These are phyloP conservation scores for Xenopus petersii DNA, from an alignment of 2,797 vertebrate species.

Conservation along the genomic window DNA sequence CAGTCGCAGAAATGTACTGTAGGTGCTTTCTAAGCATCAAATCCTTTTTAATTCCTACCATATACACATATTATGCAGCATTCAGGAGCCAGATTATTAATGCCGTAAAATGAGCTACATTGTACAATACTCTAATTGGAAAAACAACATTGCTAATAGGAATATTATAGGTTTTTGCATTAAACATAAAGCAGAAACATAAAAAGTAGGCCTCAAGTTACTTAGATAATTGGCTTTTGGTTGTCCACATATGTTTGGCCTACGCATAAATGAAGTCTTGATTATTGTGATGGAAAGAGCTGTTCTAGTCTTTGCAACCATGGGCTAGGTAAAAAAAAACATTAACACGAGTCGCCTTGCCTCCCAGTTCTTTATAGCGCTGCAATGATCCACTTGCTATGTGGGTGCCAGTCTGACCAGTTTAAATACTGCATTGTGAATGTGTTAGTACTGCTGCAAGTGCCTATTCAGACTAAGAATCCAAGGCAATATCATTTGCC, in stretches of 20 bases:
- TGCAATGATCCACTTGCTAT: neutral
- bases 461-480: too few species aligned
- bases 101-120: neutral
- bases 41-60: slow-evolving; percentile 34
- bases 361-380: neutral
- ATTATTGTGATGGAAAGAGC: neutral
- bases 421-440: neutral
- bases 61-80: slow-evolving; percentile 32
- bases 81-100: slow-evolving; percentile 12
- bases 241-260: slow-evolving; percentile 4
- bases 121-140: slow-evolving; percentile 2
- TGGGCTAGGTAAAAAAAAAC: neutral
- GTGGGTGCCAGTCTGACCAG: neutral
- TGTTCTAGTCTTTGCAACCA: neutral
- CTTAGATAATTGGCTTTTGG: slow-evolving; percentile 8
- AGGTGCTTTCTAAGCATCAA: slow-evolving; percentile 27
- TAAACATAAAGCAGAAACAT: slow-evolving; percentile 5
- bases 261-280: neutral
- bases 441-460: too few species aligned
- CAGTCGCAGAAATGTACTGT: slow-evolving; percentile 30
- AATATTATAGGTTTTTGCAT: slow-evolving; percentile 7
- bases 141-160: slow-evolving; percentile 4
- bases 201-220: slow-evolving; percentile 4
- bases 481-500: too few species aligned
- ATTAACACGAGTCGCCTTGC: neutral